Percentiles rank a stretch among this genome's conserved stretches.
phyloP scores from a whole-genome alignment of 2,888 invertebrate genomes.

The Polymixis flavicincta region DNA sequence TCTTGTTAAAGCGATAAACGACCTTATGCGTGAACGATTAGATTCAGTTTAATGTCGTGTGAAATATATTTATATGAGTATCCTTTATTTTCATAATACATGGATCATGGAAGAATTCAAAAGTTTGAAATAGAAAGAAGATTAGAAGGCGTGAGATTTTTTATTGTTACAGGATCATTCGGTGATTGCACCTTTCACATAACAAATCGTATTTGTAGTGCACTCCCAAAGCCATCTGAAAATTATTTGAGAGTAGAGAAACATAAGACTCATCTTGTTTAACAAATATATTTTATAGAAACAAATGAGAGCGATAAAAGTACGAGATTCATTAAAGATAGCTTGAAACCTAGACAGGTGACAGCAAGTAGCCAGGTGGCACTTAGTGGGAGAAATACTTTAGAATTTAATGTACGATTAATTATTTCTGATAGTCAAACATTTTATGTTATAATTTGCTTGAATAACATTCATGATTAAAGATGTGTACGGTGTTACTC shows the following conservation, averaged over 20 bases:
- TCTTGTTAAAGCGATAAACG: conserved; percentile 51
- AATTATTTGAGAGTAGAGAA: conserved; percentile 10
- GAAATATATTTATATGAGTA: conserved; percentile 53
- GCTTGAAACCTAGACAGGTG: conserved; percentile 40
- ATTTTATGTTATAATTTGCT: conserved; percentile 11
- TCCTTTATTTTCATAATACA: conserved; percentile 33
- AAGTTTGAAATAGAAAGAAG: conserved; percentile 8
- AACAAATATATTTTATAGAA: conserved; percentile 6
- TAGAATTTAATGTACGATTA: conserved; percentile 38
- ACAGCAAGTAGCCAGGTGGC: conserved; percentile 75
- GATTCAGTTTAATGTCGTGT: conserved; percentile 45
- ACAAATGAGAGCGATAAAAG: conserved; percentile 15
- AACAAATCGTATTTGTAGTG: neutral
- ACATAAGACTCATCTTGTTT: conserved; percentile 35
- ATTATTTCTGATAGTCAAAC: neutral
- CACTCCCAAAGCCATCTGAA: neutral
- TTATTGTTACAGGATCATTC: neutral
- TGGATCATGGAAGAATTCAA: conserved; percentile 38
- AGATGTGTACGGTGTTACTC: neutral
- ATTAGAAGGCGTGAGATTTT: neutral
- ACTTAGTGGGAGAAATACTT: conserved; percentile 75
- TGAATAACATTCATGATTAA: conserved; percentile 3
- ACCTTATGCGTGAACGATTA: conserved; percentile 43
- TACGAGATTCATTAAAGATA: conserved; percentile 47
- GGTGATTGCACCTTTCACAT: too few relatives aligned